Evolutionary conservation across 2,888 invertebrate species (phyloP), one percentile per base, ranked within the genome.

Genomic region (Baronia brevicornis): DNA sequence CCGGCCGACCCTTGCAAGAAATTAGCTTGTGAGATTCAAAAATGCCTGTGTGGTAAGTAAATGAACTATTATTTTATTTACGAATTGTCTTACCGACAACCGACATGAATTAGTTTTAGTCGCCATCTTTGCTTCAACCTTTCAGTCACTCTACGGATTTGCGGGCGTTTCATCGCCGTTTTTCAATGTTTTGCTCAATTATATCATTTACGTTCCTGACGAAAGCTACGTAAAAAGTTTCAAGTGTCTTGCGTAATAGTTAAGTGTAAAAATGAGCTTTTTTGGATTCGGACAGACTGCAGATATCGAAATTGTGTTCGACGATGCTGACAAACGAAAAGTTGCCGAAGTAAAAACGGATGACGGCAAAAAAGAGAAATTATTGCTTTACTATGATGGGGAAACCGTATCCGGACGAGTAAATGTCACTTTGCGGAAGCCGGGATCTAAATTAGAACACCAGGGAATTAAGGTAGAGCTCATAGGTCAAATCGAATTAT

Each of bases 391-490:
- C 79, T 98, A 97, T 74, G 99, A 99, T 78, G 99, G 99, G 3
- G 99, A 99, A 85, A 94, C 96, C 1, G 96, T 99, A 8, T 93
- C 96, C 18, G 99, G 99, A 57, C 95, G 96, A 86, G 96, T 98
- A 22, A 96, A 96, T 72, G 92, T 99, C 14, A 94, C 95, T 32
- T 84, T 99, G 33, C 94, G 97, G 62, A 98, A 98, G 73, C 92
- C 96, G 14, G 97, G 98, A 18, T 91, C 92, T 46, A 97, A 97
- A 82, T 85, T 99, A 52, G 99, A 99, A 68, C 99, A 99, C 72
- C 98, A 98, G 72, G 99, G 99, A 48, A 97, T 99, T 54, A 98
- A 98, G 86, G 96, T 99, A 57, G 99, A 99, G 80, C 96, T 99
- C 63, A 90, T 91, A 72, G 97, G 99, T 49, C 98, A 98, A 86